A percentile compares a stretch with the other conserved stretches of the same genome.
Conservation (phyloP, 2,113 vertebrate species). For the Bagarius yarrelli region DNA sequence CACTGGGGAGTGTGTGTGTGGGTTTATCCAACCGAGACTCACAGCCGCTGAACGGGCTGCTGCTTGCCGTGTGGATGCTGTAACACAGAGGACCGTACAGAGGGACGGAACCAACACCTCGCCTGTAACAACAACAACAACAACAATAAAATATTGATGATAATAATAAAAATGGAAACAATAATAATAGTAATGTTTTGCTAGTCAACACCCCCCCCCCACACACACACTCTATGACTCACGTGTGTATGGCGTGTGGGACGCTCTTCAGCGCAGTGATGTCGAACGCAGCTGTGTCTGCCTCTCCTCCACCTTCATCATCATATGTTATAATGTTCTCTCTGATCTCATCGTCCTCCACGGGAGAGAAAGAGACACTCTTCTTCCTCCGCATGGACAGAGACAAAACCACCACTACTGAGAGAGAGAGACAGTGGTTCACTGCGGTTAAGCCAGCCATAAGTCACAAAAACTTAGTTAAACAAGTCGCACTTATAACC, state of each 20-base stretch:
- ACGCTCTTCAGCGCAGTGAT: slow-evolving; percentile 78
- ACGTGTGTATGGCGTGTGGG: slow-evolving; percentile 66
- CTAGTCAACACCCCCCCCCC: neutral
- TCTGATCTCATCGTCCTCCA: slow-evolving; percentile 74
- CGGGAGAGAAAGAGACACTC: slow-evolving; percentile 67
- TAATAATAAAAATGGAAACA: neutral
- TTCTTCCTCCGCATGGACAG: slow-evolving; percentile 71
- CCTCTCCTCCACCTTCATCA: slow-evolving; percentile 85
- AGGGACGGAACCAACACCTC: slow-evolving; percentile 66
- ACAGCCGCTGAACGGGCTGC: slow-evolving; percentile 61
- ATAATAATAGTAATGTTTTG: neutral
- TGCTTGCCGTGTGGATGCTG: slow-evolving; percentile 68
- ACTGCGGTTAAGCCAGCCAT: too few species aligned
- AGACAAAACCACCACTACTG: slow-evolving; percentile 72
- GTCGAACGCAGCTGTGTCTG: slow-evolving; percentile 88
- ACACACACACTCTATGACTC: neutral
- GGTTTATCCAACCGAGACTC: slow-evolving; percentile 66
- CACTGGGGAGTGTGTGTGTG: slow-evolving; percentile 56
- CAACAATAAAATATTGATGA: neutral
- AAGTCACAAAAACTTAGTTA: too few species aligned
- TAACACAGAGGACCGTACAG: slow-evolving; percentile 71
- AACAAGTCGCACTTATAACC: too few species aligned
- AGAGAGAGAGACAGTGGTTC: slow-evolving; percentile 37
- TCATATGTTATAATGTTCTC: slow-evolving; percentile 83
- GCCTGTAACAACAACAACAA: neutral